Conservation (phyloP, 2,113 vertebrate genomes). For the Pedionomus torquatus region DNA sequence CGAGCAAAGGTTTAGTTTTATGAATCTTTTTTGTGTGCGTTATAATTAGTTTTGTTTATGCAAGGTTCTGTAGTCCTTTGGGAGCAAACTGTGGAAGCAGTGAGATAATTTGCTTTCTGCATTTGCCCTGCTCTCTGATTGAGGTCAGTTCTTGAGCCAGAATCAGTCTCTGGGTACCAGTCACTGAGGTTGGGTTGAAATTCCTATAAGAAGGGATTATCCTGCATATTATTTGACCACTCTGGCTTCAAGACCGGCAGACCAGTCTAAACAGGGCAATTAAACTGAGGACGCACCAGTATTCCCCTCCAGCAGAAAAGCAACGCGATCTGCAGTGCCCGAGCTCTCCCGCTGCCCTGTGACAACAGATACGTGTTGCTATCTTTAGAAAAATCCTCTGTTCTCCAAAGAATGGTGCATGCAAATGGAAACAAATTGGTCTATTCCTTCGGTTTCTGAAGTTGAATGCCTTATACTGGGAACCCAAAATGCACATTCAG, state of each 20-base stretch:
- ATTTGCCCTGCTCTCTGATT: conserved; percentile 49
- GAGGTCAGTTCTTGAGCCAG: conserved; percentile 64
- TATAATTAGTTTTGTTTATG: conserved; percentile 73
- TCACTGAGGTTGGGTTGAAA: conserved; percentile 19
- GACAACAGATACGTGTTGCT: neutral
- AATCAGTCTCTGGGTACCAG: conserved; percentile 49
- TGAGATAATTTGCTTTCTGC: conserved; percentile 59
- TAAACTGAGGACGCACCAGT: neutral
- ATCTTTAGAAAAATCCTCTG: neutral
- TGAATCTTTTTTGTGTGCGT: neutral
- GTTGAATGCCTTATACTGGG: accelerated
- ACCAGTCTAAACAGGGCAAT: neutral
- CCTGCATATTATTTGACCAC: neutral
- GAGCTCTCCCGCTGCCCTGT: neutral
- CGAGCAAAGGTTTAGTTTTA: conserved; percentile 1
- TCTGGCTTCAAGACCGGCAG: neutral
- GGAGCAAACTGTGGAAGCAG: conserved; percentile 62
- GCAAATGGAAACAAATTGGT: neutral
- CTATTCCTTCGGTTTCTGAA: neutral
- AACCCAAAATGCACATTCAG: neutral
- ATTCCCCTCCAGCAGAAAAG: neutral
- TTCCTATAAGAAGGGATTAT: conserved; percentile 40
- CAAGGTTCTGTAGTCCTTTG: conserved; percentile 54
- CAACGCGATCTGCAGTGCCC: neutral
- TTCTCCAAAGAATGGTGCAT: neutral